These are phyloP conservation scores for Holacanthella duospinosa DNA, from an alignment of 2,888 invertebrate genomes.

Conservation along the genomic window DNA sequence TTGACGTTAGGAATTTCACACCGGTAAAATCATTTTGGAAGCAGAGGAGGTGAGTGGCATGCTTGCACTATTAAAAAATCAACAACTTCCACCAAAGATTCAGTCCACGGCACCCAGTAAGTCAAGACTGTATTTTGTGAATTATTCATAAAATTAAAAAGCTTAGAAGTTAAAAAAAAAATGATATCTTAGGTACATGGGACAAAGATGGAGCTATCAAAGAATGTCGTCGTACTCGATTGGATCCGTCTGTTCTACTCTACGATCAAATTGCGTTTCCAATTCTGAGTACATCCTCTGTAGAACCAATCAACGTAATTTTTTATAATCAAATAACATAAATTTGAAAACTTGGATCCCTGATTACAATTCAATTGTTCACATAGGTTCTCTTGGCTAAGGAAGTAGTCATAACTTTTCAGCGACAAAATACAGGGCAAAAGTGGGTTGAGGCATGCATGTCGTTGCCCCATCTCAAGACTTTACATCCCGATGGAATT, in stretches of 20 bases:
- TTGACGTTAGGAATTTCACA: constrained; percentile 36
- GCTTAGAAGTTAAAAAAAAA: too few relatives aligned
- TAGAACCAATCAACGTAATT: constrained; percentile 30
- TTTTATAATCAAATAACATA: too few relatives aligned
- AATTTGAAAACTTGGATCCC: background rate
- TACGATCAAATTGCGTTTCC: constrained; percentile 36
- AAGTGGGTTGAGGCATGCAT: constrained; percentile 31
- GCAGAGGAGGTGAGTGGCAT: constrained; percentile 32
- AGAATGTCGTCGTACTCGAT: constrained; percentile 34
- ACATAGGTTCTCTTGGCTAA: constrained; percentile 25
- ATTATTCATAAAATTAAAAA: constrained; percentile 8
- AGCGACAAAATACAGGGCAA: constrained; percentile 30
- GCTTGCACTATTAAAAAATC: constrained; percentile 31
- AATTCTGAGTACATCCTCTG: constrained; percentile 31
- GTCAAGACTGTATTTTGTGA: background rate
- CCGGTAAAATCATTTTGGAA: constrained; percentile 27
- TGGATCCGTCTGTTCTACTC: constrained; percentile 35
- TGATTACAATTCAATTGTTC: background rate
- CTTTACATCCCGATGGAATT: constrained; percentile 20
- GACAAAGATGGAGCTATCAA: constrained; percentile 35
- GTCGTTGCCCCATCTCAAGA: constrained; percentile 25
- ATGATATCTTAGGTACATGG: constrained; percentile 35
- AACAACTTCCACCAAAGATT: constrained; percentile 33
- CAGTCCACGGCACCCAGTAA: constrained; percentile 33
- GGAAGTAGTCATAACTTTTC: constrained; percentile 32